Evolutionary conservation across 2,888 invertebrate species (phyloP), one percentile per base, ranked within the genome.

Genomic region (Baronia brevicornis): DNA sequence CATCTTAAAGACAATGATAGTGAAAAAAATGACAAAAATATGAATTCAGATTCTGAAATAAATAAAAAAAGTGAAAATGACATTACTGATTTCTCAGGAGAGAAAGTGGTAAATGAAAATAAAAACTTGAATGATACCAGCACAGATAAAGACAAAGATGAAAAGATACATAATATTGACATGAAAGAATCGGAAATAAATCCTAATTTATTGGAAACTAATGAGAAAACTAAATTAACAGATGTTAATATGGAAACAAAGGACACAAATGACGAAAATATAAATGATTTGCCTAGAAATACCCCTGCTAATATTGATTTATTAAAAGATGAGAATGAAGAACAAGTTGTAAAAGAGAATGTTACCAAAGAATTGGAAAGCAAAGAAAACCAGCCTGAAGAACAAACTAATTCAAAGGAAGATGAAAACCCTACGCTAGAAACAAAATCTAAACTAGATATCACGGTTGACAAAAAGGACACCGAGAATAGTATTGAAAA

Each of bases 1-100:
- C 21, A 23, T n/a, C 21, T 29, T 2, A 5, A 34, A 14, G 26
- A 13, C 11, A 43, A 44, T 13, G 9, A 13, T 33, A 36, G 38
- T 5, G 11, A 25, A 19, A 24, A 25, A 7, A 8, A 21, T 28
- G 25, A 33, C 5, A 12, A 17, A 11, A 25, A 21, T 18, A 4
- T 13, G n/a, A 26, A 28, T 8, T 7, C 22, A 22, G 24, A 29
- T 9, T 14, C 13, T 14, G 19, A 30, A 18, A 33, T 32, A 11
- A 6, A 12, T 24, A 23, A 12, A 30, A 19, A 24, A 40, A 35
- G 21, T 30, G 28, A 25, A 21, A 13, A 17, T 19, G 23, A 27
- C 8, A 18, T 3, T 7, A 10, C 5, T 17, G 27, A 27, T 18
- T 11, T n/a, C 8, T 2, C 3, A 14, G 15, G 8, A 5, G 13